A percentile compares a stretch with the other conserved stretches of the same genome.
phyloP scores from a whole-genome alignment of 2,888 invertebrate species.

The Norana najaformis region DNA sequence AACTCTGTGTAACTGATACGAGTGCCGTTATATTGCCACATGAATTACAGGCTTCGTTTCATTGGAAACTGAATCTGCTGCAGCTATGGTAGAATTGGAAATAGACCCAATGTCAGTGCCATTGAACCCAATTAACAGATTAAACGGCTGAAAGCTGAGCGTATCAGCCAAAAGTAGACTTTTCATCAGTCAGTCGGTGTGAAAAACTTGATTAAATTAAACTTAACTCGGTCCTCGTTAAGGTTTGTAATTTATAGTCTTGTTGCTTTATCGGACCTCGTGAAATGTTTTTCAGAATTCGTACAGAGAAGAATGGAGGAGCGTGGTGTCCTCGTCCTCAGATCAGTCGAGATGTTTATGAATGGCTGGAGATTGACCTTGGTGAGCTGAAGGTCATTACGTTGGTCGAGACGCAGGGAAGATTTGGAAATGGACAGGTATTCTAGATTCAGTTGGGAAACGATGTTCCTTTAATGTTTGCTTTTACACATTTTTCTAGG shows the following conservation, averaged over 20 bases:
- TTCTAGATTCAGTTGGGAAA: not conserved
- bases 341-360: constrained; percentile 72
- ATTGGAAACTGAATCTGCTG: not conserved
- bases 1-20: not conserved
- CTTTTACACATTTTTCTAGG: not conserved
- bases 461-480: not conserved
- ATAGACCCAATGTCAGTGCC: not conserved
- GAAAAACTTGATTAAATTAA: not conserved
- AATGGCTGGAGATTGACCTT: constrained; percentile 82
- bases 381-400: constrained; percentile 79
- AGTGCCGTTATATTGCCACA: not conserved
- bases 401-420: constrained; percentile 84
- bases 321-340: constrained; percentile 89
- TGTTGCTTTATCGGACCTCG: not conserved
- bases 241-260: not conserved
- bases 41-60: not conserved
- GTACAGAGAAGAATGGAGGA: constrained; percentile 77
- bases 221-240: not conserved
- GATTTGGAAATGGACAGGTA: constrained; percentile 81
- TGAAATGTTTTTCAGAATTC: constrained; percentile 34
- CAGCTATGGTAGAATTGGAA: not conserved
- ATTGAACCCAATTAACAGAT: not conserved
- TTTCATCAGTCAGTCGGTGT: too few species aligned
- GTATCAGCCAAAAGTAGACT: not conserved
- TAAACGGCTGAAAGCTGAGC: not conserved